Base-by-base conservation (phyloP, 1,140 invertebrate genomes). In the Hyles euphorbiae region DNA sequence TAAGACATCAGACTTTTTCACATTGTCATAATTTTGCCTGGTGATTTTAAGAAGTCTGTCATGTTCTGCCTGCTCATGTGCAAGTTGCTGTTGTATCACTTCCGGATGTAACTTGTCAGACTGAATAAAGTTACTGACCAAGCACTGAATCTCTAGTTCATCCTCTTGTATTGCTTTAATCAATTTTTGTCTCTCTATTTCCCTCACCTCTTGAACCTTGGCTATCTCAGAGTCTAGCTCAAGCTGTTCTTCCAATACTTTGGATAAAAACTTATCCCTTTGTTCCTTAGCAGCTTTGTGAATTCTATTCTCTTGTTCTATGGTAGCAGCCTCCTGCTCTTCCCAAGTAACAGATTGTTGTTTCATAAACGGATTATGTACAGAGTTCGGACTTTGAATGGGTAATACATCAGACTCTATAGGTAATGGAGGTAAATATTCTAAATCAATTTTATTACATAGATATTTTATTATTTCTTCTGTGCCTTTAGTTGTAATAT, bases 381-480 rank as follows among this genome's bases (percentile, higher is more conserved):
- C 52, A 44, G 54, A 61, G 11, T 56, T 76, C 57, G 74, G 64
- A 47, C 56, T 62, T 63, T 72, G 67, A 44, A 67, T 55, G 40
- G 67, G 52, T 33, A 71, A 67, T 40, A 74, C 50, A 32, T 74
- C 63, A 53, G 63, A 53, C 4, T 79, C 73, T 5, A 51, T 22
- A 44, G 63, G 49, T 34, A 53, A 44, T 10, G 88, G 87, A 48
- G 79, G 61, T 44, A 54, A 56, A 70, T 89, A 90, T 6, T 81
- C 76, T 59, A 89, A 60, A 68, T 78, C 78, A 66, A 87, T 83
- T 84, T 88, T 80, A 52, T 81, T 57, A 77, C 90, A 90, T 60
- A 96, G 87, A 90, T 90, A 95, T 71, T 91, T 91, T 88, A 95
- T 91, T 34, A 96, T 92, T 56, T 91, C 90, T 76, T 89, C 88